Evolutionary conservation across 35 echinoderm and acorn worm genomes (phyloP).

Genomic region (Patiria miniata): DNA sequence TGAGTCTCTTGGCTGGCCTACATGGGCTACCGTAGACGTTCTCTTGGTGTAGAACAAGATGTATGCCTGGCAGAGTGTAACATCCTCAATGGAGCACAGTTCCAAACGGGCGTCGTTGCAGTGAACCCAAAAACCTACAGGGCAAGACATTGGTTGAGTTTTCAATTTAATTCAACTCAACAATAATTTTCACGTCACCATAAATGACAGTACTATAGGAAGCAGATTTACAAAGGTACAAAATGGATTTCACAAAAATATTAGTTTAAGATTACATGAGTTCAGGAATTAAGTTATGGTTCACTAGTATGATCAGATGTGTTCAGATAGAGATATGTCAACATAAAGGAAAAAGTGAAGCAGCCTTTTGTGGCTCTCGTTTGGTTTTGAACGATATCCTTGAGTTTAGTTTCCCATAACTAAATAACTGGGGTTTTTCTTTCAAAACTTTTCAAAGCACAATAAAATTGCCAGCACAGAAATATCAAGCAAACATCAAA

Average conservation of each 20-base stretch:
- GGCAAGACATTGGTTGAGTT: background rate
- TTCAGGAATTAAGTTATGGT: too few species aligned
- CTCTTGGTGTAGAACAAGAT: conserved; percentile 97
- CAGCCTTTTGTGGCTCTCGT: too few species aligned
- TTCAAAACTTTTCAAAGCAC: too few species aligned
- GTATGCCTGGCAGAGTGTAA: conserved; percentile 85
- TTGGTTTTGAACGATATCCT: too few species aligned
- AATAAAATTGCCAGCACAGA: too few species aligned
- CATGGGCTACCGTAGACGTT: conserved; percentile 37
- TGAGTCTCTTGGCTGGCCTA: background rate
- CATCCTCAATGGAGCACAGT: conserved; percentile 85
- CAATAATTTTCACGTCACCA: background rate
- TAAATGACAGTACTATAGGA: background rate
- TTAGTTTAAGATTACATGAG: too few species aligned
- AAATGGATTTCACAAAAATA: background rate
- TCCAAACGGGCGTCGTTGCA: conserved; percentile 93
- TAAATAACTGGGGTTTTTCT: too few species aligned
- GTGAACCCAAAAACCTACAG: conserved; percentile 84
- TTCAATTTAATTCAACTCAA: background rate
- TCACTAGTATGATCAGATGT: too few species aligned
- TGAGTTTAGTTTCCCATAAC: too few species aligned
- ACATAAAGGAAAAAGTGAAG: too few species aligned
- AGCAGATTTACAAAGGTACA: background rate
- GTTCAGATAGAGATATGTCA: too few species aligned
- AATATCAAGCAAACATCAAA: too few species aligned